Evolutionary conservation across 1,140 invertebrate genomes (phyloP).

Genomic region (Lysiphlebus fabarum): DNA sequence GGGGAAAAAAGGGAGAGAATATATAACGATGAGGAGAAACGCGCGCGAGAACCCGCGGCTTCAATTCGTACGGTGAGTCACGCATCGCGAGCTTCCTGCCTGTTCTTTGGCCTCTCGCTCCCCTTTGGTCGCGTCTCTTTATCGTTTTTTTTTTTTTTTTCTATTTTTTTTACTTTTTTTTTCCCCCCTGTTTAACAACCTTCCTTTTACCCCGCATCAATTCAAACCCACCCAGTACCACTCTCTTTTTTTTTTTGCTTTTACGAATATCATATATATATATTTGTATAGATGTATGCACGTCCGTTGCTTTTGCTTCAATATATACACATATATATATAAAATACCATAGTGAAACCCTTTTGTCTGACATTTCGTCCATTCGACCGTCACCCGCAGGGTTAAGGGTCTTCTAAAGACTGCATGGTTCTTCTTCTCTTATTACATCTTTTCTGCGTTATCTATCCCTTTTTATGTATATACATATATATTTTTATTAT

Average conservation of each 20-base stretch:
- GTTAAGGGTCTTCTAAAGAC: conserved; percentile 51
- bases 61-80: conserved; percentile 46
- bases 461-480: conserved; percentile 11
- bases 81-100: conserved; percentile 52
- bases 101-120: conserved; percentile 18
- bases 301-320: too few relatives aligned
- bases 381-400: conserved; percentile 50
- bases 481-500: conserved; percentile 1
- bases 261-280: too few relatives aligned
- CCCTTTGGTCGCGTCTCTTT: conserved; percentile 14
- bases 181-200: background rate
- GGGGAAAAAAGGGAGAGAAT: conserved; percentile 20
- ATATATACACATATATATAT: too few relatives aligned
- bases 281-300: too few relatives aligned
- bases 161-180: conserved; percentile 1
- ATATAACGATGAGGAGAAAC: conserved; percentile 21
- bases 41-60: conserved; percentile 43
- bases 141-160: background rate
- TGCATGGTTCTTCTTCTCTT: conserved; percentile 17
- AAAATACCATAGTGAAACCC: conserved; percentile 17
- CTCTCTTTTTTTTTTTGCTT: too few relatives aligned
- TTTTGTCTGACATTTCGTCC: conserved; percentile 31
- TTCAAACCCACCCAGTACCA: too few relatives aligned
- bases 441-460: conserved; percentile 10
- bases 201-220: background rate